Conservation (phyloP, 1,140 invertebrate genomes). For the Ceratina calcarata region DNA sequence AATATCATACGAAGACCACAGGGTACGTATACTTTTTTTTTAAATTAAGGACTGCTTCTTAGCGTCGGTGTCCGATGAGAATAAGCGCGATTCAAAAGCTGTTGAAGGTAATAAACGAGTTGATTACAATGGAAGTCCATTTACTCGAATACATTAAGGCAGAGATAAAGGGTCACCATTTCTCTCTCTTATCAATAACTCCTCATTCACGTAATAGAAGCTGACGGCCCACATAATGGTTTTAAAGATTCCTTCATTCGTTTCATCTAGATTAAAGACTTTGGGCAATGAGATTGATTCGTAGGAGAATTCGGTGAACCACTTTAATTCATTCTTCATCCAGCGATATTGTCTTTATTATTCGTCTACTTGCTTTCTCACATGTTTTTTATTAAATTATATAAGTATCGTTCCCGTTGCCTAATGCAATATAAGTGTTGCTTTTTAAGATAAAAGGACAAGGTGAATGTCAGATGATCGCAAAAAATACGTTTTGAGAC, state of each 20-base stretch:
- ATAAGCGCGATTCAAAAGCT: background rate
- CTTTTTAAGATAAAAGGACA: background rate
- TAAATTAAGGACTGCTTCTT: background rate
- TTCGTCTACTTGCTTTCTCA: too few species aligned
- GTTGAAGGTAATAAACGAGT: background rate
- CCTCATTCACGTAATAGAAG: background rate
- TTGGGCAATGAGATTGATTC: background rate
- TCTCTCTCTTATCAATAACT: conserved; percentile 10
- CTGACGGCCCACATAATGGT: background rate
- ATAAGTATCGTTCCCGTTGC: too few species aligned
- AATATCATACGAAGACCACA: background rate
- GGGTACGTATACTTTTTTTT: background rate
- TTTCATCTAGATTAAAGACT: conserved; percentile 1
- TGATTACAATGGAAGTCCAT: background rate
- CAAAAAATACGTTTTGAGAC: background rate
- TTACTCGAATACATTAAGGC: background rate
- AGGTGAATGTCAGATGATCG: background rate
- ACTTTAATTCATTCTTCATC: too few species aligned
- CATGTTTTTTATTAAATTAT: too few species aligned
- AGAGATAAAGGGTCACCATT: background rate
- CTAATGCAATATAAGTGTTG: background rate
- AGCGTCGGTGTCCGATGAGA: background rate
- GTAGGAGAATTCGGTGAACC: background rate
- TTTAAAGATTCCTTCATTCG: conserved; percentile 6
- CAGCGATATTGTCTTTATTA: too few species aligned